Evolutionary conservation across 1,140 invertebrate species (phyloP), one percentile per base, ranked within the genome.

Genomic region (Brachionus rotundiformis): DNA sequence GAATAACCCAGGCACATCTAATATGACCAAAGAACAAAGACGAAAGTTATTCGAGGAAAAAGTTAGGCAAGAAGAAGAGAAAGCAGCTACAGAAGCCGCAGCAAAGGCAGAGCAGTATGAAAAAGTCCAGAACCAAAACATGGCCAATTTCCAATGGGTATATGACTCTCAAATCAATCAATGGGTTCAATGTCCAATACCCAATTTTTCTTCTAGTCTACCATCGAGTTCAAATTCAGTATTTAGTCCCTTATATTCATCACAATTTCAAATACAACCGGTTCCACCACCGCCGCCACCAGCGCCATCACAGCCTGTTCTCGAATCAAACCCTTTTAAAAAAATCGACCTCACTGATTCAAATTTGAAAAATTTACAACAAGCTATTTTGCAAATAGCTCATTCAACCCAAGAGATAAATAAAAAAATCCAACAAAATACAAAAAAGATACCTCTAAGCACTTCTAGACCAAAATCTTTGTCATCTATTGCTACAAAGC

Each of bases 341-440:
- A 77, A 77, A 59, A 79, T 79, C 13, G 54, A 79, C 29, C 4
- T 79, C n/a, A 59, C 47, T 39, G 59, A 79, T 41, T 29, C 44
- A 63, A 54, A 31, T 63, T 31, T 79, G 7, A 54, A 79, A 79
- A 41, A 79, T 54, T 79, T 79, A 29, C 31, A 79, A 41, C 44
- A 79, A 79, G 76, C 76, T 39, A 31, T 79, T 29, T 7, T 59
- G 29, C 47, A 59, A 39, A 59, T 79, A 19, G 29, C 27, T 19
- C 29, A 68, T 36, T 39, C 31, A 63, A 23, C 76, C 8, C 19
- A 79, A 39, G 29, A 31, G n/a, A 59, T 25, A 19, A 54, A 25
- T 8, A 54, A 36, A 49, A 49, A 54, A 59, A 77, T 77, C 7
- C 44, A 25, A 11, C 47, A 31, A 59, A 59, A 54, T 19, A 19